Evolutionary conservation across 2,113 vertebrate genomes (phyloP).

Genomic region (Micronycteris hirsuta): DNA sequence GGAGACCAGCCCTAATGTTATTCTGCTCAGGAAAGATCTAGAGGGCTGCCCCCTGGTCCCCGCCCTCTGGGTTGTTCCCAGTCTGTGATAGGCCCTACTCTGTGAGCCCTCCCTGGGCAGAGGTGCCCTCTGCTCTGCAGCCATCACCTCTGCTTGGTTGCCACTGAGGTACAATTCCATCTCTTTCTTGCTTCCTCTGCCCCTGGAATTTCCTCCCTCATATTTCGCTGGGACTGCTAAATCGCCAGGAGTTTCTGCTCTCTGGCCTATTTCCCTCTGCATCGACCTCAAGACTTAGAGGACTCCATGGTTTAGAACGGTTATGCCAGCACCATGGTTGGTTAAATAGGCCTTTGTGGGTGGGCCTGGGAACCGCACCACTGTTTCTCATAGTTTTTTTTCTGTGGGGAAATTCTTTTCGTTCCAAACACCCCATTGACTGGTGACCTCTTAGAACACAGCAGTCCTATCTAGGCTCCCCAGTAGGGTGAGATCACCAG

Average conservation of each 20-base stretch:
- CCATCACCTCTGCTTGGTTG: not conserved
- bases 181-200: not conserved
- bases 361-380: conserved; percentile 54
- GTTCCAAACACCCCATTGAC: conserved; percentile 66
- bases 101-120: not conserved
- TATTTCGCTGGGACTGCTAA: not conserved
- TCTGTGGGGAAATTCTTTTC: conserved; percentile 63
- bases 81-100: not conserved
- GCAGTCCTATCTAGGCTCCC: conserved; percentile 16
- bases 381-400: conserved; percentile 57
- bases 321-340: not conserved
- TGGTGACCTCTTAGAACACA: conserved; percentile 66
- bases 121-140: not conserved
- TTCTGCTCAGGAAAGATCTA: not conserved
- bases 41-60: not conserved
- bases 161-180: not conserved
- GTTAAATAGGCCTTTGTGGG: conserved; percentile 64
- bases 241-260: not conserved
- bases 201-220: not conserved
- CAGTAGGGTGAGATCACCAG: conserved; percentile 58
- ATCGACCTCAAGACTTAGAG: not conserved
- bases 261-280: not conserved
- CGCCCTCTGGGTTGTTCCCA: not conserved
- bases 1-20: not conserved
- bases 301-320: not conserved